Conservation (phyloP, 2,113 vertebrate genomes). For the Sapayoa aenigma region DNA sequence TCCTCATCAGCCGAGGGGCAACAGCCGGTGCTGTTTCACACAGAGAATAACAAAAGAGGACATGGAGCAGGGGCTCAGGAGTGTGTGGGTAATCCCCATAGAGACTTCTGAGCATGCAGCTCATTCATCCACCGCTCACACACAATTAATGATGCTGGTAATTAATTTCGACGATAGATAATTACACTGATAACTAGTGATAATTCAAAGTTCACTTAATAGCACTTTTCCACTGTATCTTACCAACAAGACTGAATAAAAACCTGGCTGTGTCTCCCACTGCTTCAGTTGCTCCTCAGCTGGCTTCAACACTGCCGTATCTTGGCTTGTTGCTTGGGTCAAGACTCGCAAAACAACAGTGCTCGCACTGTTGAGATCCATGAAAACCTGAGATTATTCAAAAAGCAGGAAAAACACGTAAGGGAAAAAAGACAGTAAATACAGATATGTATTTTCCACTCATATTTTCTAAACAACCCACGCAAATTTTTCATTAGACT, state of each 20-base stretch:
- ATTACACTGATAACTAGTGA: too few species aligned
- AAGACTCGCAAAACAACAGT: slow-evolving; percentile 91
- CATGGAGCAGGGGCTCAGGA: too few species aligned
- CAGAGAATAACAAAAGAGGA: too few species aligned
- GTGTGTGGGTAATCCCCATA: too few species aligned
- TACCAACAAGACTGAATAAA: slow-evolving; percentile 95
- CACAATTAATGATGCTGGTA: too few species aligned
- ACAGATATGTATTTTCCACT: background rate
- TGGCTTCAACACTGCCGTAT: slow-evolving; percentile 91
- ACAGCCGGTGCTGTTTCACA: too few species aligned
- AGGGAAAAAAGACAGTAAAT: background rate
- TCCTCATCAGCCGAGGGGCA: too few species aligned
- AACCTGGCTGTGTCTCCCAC: slow-evolving; percentile 97
- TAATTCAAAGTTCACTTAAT: background rate
- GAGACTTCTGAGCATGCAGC: too few species aligned
- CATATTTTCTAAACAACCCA: background rate
- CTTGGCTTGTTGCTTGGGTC: slow-evolving; percentile 96
- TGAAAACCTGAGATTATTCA: slow-evolving; percentile 68
- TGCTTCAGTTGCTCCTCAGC: slow-evolving; percentile 94
- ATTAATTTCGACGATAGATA: too few species aligned
- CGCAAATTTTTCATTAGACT: background rate
- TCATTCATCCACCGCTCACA: too few species aligned
- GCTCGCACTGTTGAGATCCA: slow-evolving; percentile 95
- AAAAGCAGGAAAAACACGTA: background rate
- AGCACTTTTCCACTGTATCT: slow-evolving; percentile 50